A percentile compares a stretch with the other conserved stretches of the same genome.
These are phyloP conservation scores for Chloromyia formosa DNA, from an alignment of 2,888 invertebrate genomes.

Conservation along the genomic window DNA sequence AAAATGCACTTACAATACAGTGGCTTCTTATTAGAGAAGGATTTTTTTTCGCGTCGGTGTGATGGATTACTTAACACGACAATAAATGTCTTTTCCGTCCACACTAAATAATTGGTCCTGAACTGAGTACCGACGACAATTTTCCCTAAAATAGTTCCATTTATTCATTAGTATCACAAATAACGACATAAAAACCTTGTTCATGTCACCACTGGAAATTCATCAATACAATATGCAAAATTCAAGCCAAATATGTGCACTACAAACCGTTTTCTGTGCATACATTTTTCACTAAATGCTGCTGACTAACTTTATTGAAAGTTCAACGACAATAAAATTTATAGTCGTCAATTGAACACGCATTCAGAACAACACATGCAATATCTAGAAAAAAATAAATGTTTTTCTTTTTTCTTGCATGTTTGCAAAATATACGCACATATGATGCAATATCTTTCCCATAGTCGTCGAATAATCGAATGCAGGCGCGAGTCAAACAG, in stretches of 20 bases:
- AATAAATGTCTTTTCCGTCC: too few species aligned
- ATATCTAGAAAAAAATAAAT: too few species aligned
- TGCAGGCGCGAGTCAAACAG: background rate
- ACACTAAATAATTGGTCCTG: too few species aligned
- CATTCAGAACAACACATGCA: background rate
- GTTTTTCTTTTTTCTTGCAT: background rate
- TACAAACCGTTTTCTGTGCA: background rate
- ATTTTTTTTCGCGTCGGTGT: too few species aligned
- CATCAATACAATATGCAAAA: background rate
- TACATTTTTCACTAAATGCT: background rate
- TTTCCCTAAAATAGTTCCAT: background rate
- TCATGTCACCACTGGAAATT: background rate
- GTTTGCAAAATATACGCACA: conserved; percentile 7
- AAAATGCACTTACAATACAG: too few species aligned
- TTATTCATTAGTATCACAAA: background rate
- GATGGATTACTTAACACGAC: too few species aligned
- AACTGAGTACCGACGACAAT: too few species aligned
- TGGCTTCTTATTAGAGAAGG: too few species aligned
- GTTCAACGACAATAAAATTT: conserved; percentile 4
- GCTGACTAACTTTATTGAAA: background rate
- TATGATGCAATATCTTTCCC: background rate
- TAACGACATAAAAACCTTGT: background rate
- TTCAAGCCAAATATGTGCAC: background rate
- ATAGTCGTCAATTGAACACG: background rate
- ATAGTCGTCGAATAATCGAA: background rate